phyloP scores from a whole-genome alignment of 2,888 invertebrate species.

The Himalopsyche kuldschensis region DNA sequence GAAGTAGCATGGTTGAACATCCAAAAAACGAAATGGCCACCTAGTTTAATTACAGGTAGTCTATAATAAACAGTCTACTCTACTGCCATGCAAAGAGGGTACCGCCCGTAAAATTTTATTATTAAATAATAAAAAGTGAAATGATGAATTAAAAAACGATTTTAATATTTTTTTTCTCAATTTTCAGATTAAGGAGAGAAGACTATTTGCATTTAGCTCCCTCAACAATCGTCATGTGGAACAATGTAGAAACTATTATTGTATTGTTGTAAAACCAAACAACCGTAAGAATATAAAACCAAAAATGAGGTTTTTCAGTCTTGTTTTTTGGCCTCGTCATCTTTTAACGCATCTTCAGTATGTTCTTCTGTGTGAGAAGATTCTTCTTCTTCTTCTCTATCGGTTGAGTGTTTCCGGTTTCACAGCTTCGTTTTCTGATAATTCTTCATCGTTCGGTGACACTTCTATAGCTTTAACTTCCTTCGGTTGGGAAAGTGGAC shows the following conservation, averaged over 20 bases:
- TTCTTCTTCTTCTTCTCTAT: slow-evolving; percentile 47
- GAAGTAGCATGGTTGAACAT: no score
- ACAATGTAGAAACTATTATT: neutral
- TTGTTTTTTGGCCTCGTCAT: slow-evolving; percentile 52
- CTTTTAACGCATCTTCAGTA: slow-evolving; percentile 46
- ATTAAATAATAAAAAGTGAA: no score
- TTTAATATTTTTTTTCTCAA: no score
- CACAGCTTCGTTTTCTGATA: neutral
- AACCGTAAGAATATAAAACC: neutral
- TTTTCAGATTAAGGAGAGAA: no score
- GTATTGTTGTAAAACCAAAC: neutral
- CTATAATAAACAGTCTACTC: no score
- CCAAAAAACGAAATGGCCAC: no score
- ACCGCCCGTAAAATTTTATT: no score
- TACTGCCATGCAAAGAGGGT: no score
- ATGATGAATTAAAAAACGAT: no score
- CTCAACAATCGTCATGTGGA: no score
- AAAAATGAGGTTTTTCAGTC: slow-evolving; percentile 48
- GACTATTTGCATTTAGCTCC: no score
- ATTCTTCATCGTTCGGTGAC: neutral
- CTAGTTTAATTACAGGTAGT: no score
- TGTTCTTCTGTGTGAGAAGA: slow-evolving; percentile 46
- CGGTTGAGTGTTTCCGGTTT: slow-evolving; percentile 5
- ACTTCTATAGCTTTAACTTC: neutral
- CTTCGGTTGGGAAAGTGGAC: slow-evolving; percentile 30